Evolutionary conservation across 2,888 invertebrate genomes (phyloP).

Genomic region (Apotomis capreana): DNA sequence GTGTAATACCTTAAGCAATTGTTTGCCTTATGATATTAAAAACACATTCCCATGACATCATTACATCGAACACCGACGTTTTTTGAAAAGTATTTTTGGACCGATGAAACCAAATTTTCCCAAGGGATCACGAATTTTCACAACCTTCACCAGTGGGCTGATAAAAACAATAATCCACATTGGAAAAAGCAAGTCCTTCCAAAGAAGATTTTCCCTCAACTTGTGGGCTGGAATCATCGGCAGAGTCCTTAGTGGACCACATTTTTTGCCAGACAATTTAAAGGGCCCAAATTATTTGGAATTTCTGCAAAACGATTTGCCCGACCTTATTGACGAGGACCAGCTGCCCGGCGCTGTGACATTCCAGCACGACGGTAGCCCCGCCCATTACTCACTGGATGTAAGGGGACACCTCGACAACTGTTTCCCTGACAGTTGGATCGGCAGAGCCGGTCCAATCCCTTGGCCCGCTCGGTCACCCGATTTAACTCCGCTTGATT

Average conservation of each 20-base stretch:
- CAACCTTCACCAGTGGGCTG: no score
- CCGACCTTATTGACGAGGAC: neutral
- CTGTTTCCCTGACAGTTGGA: neutral
- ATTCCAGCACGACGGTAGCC: neutral
- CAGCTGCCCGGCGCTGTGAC: neutral
- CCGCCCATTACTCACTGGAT: neutral
- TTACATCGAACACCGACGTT: no score
- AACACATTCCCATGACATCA: no score
- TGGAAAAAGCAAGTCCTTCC: neutral
- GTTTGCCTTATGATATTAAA: no score
- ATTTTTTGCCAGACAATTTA: neutral
- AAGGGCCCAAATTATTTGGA: neutral
- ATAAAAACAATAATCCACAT: neutral
- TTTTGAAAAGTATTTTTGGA: no score
- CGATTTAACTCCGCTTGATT: conserved; percentile 1
- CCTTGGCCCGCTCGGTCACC: neutral
- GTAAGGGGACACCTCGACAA: neutral
- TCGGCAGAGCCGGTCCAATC: neutral
- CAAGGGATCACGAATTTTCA: no score
- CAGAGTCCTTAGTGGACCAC: neutral
- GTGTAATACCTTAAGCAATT: no score
- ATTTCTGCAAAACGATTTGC: neutral
- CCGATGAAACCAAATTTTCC: no score
- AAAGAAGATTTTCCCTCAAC: conserved; percentile 12
- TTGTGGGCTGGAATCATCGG: conserved; percentile 32